Evolutionary conservation across 2,113 vertebrate genomes (phyloP).

Genomic region (Tylochromis polylepis): DNA sequence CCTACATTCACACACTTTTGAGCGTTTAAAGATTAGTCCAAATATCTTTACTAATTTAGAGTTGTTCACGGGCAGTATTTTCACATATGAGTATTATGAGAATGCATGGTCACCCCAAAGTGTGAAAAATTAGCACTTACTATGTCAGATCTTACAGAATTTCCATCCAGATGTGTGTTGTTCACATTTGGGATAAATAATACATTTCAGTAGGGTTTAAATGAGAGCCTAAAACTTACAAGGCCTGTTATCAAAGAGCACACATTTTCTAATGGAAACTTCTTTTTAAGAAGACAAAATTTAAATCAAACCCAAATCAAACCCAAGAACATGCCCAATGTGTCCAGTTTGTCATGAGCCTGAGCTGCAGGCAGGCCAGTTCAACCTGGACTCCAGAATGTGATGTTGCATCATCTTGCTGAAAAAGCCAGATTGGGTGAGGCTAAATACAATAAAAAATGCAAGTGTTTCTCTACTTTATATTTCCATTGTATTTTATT

Average conservation of each 20-base stretch:
- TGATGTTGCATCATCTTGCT: neutral
- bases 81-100: neutral
- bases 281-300: neutral
- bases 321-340: neutral
- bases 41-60: neutral
- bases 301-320: neutral
- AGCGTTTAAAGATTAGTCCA: neutral
- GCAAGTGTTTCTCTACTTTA: rapidly evolving
- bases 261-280: neutral
- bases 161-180: neutral
- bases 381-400: neutral
- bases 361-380: neutral
- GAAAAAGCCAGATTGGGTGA: neutral
- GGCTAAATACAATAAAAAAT: neutral
- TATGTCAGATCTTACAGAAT: neutral
- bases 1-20: neutral
- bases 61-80: neutral
- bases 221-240: rapidly evolving
- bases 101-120: neutral
- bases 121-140: neutral
- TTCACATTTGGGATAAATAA: neutral
- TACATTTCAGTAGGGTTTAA: neutral
- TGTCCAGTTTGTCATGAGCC: neutral
- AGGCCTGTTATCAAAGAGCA: neutral
- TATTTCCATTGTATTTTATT: neutral